Evolutionary conservation across 2,888 invertebrate species (phyloP).

Genomic region (Lepidonotus clava): DNA sequence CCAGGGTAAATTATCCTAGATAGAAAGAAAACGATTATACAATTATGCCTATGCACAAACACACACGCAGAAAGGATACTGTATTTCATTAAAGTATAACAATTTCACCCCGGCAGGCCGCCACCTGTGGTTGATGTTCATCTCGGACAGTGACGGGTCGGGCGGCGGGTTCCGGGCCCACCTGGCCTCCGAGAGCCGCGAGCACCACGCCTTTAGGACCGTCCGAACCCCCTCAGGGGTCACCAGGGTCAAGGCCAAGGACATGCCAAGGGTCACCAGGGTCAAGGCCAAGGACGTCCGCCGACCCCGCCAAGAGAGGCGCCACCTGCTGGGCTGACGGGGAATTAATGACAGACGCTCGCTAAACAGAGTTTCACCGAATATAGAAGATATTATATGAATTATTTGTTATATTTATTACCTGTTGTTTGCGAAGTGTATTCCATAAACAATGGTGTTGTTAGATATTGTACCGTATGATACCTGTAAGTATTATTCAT

Average conservation of each 20-base stretch:
- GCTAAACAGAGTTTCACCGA: no score
- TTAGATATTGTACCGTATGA: no score
- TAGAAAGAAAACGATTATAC: no score
- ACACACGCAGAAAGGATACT: no score
- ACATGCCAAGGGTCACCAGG: constrained; percentile 27
- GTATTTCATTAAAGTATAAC: background rate
- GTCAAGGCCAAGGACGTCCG: constrained; percentile 27
- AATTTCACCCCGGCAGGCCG: constrained; percentile 44
- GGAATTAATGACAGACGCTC: no score
- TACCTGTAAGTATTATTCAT: no score
- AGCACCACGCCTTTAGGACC: background rate
- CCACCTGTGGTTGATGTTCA: constrained; percentile 60
- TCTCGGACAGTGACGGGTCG: constrained; percentile 58
- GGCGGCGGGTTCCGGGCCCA: constrained; percentile 59
- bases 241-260: constrained; percentile 36
- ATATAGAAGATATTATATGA: background rate
- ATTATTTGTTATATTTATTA: background rate
- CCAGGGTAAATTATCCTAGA: no score
- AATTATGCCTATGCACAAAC: no score
- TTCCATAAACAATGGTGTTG: no score
- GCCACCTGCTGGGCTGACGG: background rate
- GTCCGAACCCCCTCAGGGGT: constrained; percentile 17
- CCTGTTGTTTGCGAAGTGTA: background rate
- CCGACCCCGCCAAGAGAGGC: background rate
- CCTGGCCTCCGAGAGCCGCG: constrained; percentile 53